Evolutionary conservation across 2,797 vertebrate genomes (phyloP), one percentile per base, ranked within the genome.

Genomic region (Podarcis siculus): DNA sequence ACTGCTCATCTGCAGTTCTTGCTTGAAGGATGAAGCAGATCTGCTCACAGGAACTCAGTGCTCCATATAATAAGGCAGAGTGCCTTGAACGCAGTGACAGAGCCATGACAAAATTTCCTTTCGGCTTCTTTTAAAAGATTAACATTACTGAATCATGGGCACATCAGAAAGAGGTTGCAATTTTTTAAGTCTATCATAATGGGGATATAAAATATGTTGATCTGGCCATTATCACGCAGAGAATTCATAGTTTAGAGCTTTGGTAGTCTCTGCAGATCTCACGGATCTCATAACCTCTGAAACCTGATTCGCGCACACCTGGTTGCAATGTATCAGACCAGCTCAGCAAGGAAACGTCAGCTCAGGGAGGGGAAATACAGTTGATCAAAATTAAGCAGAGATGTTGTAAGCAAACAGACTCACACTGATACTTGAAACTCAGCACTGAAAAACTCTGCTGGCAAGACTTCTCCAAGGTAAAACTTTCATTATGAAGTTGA

Each of bases 1-100:
- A 15, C 78, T 89, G 73, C 19, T 86, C 84, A 19, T 17, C 64
- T 2, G 4, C 49, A 5, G 39, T 88, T 80, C 27, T 87, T 83
- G 8, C 67, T 92, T 79, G 35, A 89, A 91, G 83, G 45, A 37
- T 23, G 89, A 78, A 90, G 0, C 67, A 67, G 5, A 30, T 79
- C 75, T 86, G 30, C 5, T 79, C 92, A 87, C n/a, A 87, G 64
- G n/a, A 78, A 67, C 67, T 89, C 86, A 80, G 58, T 58, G 55
- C 66, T 85, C 61, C 13, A 86, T 80, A 10, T 72, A 32, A 92
- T 79, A 64, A 78, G 75, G 82, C 81, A 81, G 73, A 75, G 12
- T 79, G 9, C n/a, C 58, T 49, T 35, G 32, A 79, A 23, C 39
- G 88, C 83, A 72, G 88, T 39, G 37, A 35, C 32, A 61, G 32